Conservation (phyloP, 2,113 vertebrate genomes). For the Gobiocypris rarus region DNA sequence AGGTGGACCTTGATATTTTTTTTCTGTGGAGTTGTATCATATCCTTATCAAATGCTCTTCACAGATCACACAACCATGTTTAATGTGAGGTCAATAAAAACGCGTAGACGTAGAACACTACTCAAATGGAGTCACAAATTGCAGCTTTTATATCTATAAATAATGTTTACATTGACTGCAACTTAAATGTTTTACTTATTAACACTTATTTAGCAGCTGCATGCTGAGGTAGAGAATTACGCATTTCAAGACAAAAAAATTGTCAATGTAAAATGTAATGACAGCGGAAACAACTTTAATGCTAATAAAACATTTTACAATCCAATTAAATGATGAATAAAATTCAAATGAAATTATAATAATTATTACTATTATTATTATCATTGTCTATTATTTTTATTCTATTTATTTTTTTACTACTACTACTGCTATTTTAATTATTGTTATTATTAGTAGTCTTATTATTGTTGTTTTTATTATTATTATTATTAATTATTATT, state of each 20-base stretch:
- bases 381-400: not conserved
- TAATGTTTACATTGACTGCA: not conserved
- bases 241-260: too few species aligned
- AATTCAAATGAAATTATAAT: too few species aligned
- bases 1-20: conserved; percentile 16
- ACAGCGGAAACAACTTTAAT: too few species aligned
- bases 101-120: not conserved
- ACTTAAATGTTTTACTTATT: not conserved
- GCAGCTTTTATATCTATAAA: not conserved
- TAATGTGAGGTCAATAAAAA: conserved; percentile 24
- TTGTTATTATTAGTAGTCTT: not conserved
- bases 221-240: too few species aligned
- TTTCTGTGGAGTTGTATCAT: conserved; percentile 11
- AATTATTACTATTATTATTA: not conserved
- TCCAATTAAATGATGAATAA: too few species aligned
- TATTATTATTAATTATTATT: not conserved
- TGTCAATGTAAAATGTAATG: too few species aligned
- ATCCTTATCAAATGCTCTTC: not conserved
- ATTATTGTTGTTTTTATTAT: not conserved
- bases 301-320: too few species aligned
- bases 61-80: not conserved
- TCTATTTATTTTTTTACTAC: not conserved
- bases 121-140: conserved; percentile 4
- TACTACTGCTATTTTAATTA: too few species aligned
- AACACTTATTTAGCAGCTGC: not conserved